Percentiles rank a stretch among this genome's conserved stretches.
Evolutionary conservation across 2,888 invertebrate species (phyloP).

Genomic region (Embidobia sp.): DNA sequence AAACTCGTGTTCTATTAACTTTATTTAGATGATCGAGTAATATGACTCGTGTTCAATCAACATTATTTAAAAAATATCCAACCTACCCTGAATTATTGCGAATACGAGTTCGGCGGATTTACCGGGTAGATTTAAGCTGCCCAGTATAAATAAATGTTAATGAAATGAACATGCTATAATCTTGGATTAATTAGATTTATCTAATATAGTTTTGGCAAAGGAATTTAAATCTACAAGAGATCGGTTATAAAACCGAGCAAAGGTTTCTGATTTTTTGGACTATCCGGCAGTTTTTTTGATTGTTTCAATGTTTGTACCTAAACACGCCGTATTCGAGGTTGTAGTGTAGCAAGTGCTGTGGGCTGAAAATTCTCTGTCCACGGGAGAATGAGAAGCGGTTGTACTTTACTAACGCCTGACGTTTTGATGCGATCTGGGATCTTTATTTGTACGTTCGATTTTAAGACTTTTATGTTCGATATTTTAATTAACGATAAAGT

Average conservation of each 20-base stretch:
- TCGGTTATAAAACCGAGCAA: conserved; percentile 7
- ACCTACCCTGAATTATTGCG: too few relatives aligned
- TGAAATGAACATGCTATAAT: too few relatives aligned
- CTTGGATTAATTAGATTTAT: too few relatives aligned
- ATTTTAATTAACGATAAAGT: conserved; percentile 1
- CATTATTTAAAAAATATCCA: too few relatives aligned
- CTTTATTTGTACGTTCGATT: background rate
- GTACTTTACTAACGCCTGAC: background rate
- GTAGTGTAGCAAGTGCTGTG: conserved; percentile 3
- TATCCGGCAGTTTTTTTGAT: conserved; percentile 1
- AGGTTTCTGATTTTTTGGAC: background rate
- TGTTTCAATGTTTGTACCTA: background rate
- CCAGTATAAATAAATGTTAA: too few relatives aligned
- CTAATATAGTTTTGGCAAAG: background rate
- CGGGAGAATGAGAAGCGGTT: background rate
- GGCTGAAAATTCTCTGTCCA: conserved; percentile 1
- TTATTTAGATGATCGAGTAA: too few relatives aligned
- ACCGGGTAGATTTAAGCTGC: too few relatives aligned
- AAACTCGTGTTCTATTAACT: too few relatives aligned
- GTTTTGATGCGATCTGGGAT: conserved; percentile 5
- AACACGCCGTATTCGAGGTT: background rate
- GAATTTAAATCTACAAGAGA: background rate
- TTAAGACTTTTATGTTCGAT: background rate
- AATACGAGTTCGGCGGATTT: too few relatives aligned
- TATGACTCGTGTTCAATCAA: too few relatives aligned